A percentile compares a stretch with the other conserved stretches of the same genome.
Conservation (phyloP, 1,140 invertebrate species). For the Lucilia sericata region DNA sequence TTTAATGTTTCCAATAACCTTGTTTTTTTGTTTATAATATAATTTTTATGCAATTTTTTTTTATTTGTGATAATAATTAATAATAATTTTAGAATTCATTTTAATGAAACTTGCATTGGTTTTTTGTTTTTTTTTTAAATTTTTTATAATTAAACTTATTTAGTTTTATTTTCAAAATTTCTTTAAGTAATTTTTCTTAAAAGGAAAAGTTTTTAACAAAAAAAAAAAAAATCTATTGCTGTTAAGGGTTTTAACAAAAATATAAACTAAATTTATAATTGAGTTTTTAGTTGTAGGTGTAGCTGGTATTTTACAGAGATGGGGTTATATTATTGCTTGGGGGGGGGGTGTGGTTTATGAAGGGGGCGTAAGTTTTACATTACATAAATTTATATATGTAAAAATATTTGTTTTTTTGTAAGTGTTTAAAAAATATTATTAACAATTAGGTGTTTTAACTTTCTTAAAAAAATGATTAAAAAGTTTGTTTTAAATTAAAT, state of each 20-base stretch:
- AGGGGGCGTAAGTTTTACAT: neutral
- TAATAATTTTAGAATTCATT: slow-evolving; percentile 6
- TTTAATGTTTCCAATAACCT: neutral
- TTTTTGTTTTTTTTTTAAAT: neutral
- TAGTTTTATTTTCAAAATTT: no score
- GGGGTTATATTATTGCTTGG: no score
- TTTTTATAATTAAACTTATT: neutral
- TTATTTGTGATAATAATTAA: neutral
- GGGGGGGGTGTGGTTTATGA: no score
- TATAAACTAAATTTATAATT: neutral
- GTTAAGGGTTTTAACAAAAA: neutral
- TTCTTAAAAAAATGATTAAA: neutral
- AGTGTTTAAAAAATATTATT: neutral
- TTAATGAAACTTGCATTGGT: neutral
- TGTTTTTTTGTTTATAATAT: slow-evolving; percentile 1
- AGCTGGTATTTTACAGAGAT: neutral
- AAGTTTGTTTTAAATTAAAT: neutral
- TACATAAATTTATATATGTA: neutral
- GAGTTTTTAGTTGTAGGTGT: neutral
- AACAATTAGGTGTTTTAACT: neutral
- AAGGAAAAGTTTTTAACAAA: no score
- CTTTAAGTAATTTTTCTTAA: no score
- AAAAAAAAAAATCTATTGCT: neutral
- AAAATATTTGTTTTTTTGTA: neutral
- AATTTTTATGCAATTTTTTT: neutral